Evolutionary conservation across 2,797 vertebrate species (phyloP), one percentile per base, ranked within the genome.

Genomic region (Sebastes kiyomatsui): DNA sequence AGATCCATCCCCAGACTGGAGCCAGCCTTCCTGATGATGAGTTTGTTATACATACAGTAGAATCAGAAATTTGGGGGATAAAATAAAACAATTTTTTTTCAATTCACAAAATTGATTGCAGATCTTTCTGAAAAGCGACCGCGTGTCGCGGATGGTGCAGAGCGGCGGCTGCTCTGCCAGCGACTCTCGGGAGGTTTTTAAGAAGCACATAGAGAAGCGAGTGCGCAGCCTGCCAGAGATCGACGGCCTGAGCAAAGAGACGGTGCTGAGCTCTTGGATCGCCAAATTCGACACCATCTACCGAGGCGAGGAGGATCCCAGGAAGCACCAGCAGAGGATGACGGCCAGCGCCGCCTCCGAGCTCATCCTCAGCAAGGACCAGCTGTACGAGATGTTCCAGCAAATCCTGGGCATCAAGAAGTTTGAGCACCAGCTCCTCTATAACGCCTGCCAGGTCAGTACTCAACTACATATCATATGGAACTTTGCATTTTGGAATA

Each of bases 341-440:
- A 99, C 98, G 0, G 98, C 98, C 0, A 99, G 98, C 0, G 97
- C 98, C 0, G 98, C 98, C 77, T 99, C 99, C 0, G 99, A 99
- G 93, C 97, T 99, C 87, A 99, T 99, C 88, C 97, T 99, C 79
- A 99, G 99, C 95, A 99, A 99, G 89, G 99, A 99, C 78, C 99
- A 99, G 80, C 97, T 99, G 71, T 99, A 99, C 0, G 99, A 99
- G 93, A 99, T 99, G 99, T 99, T 99, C 92, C 99, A 99, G 93
- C 97, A 98, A 89, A 99, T 99, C 88, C 94, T 99, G 64, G 98
- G 98, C 42, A 97, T 99, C 94, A 99, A 99, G 94, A 99, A 99
- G 81, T 99, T 99, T 60, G 99, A 99, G 83, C 99, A 99, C 92
- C 99, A 99, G 87, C 97, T 99, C 54, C 95, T 99, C 23, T 99